Percentiles rank a stretch among this genome's conserved stretches.
Evolutionary conservation across 1,140 invertebrate genomes (phyloP).

Genomic region (Drosophila ananassae): DNA sequence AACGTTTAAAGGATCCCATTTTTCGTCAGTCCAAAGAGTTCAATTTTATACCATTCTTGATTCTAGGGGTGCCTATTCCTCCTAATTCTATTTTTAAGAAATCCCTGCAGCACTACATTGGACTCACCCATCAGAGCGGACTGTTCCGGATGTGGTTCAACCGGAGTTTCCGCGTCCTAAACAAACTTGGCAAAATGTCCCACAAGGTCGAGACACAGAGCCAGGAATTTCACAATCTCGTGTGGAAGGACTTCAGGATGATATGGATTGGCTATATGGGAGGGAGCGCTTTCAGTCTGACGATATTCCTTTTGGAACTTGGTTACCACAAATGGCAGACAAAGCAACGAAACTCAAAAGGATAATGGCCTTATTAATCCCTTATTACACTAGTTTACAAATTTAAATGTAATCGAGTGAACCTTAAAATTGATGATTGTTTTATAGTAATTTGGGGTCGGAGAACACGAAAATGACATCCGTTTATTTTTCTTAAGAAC

Average conservation of each 20-base stretch:
- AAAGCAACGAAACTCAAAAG: neutral
- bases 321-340: neutral
- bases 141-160: constrained; percentile 32
- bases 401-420: too few species aligned
- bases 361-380: constrained; percentile 5
- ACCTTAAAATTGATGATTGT: too few species aligned
- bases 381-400: too few species aligned
- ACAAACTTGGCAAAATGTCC: constrained; percentile 11
- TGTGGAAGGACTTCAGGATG: constrained; percentile 11
- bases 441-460: too few species aligned
- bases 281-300: neutral
- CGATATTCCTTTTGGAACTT: constrained; percentile 15
- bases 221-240: neutral
- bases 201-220: neutral
- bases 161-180: constrained; percentile 16
- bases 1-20: constrained; percentile 1
- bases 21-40: constrained; percentile 54
- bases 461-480: too few species aligned
- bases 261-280: constrained; percentile 18
- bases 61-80: constrained; percentile 26
- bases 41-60: neutral
- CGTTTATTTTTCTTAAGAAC: too few species aligned
- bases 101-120: constrained; percentile 13
- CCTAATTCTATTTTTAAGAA: constrained; percentile 40
- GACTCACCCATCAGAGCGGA: constrained; percentile 9